phyloP scores from a whole-genome alignment of 2,888 invertebrate species.

The Dendrolimus houi region DNA sequence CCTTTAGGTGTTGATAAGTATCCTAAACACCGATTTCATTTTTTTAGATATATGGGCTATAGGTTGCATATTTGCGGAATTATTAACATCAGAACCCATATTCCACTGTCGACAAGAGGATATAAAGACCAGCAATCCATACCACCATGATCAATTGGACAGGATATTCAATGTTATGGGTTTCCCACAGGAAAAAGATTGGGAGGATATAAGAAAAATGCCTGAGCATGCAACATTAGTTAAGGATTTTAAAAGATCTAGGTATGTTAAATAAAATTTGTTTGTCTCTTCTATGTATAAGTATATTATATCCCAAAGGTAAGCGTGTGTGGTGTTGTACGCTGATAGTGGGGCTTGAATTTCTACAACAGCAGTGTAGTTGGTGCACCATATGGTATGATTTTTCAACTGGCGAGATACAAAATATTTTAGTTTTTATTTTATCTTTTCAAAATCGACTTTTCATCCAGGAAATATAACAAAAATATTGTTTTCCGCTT shows the following conservation, averaged over 20 bases:
- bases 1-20: no score
- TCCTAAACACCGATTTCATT: neutral
- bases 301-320: no score
- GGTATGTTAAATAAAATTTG: slow-evolving; percentile 70
- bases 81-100: slow-evolving; percentile 99
- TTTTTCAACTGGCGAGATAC: no score
- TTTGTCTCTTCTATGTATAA: no score
- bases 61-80: slow-evolving; percentile 98
- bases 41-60: slow-evolving; percentile 97
- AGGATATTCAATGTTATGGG: slow-evolving; percentile 99
- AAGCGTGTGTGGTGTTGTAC: no score
- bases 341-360: no score
- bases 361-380: no score
- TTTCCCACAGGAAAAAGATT: slow-evolving; percentile 97
- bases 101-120: slow-evolving; percentile 99
- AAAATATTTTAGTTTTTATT: no score
- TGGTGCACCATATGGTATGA: no score
- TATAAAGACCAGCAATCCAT: slow-evolving; percentile 99
- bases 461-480: no score
- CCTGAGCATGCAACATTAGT: slow-evolving; percentile 97
- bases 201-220: slow-evolving; percentile 99
- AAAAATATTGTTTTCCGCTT: no score
- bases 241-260: slow-evolving; percentile 96
- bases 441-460: no score
- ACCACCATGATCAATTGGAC: slow-evolving; percentile 98